phyloP scores from a whole-genome alignment of 2,113 vertebrate genomes.

The Pantherophis guttatus region DNA sequence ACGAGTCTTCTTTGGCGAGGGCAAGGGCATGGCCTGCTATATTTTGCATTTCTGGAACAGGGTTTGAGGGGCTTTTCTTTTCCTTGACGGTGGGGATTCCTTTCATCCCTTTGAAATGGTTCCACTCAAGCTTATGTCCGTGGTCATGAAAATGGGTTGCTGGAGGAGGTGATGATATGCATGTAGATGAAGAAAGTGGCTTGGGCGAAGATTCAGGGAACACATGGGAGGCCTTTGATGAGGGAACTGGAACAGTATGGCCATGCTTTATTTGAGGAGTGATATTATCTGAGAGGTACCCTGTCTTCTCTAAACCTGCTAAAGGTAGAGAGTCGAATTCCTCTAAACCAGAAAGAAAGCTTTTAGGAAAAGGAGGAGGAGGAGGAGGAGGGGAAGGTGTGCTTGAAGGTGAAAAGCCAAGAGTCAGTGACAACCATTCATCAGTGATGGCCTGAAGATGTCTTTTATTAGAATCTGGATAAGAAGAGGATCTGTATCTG shows the following conservation, averaged over 20 bases:
- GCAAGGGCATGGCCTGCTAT: constrained; percentile 14
- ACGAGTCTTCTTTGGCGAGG: constrained; percentile 34
- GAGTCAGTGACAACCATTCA: constrained; percentile 76
- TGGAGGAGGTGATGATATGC: constrained; percentile 45
- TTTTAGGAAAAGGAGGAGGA: constrained; percentile 68
- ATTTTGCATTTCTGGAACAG: constrained; percentile 21
- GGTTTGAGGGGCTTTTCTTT: constrained; percentile 26
- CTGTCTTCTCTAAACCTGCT: constrained; percentile 48
- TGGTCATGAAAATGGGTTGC: constrained; percentile 23
- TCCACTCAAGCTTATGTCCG: constrained; percentile 14
- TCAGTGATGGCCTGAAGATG: constrained; percentile 66
- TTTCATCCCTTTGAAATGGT: constrained; percentile 36
- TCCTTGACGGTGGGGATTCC: constrained; percentile 30
- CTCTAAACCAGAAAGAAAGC: constrained; percentile 68
- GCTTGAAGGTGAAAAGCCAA: constrained; percentile 63
- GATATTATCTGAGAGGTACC: constrained; percentile 37
- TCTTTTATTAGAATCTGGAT: constrained; percentile 59
- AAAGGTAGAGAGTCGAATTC: constrained; percentile 57
- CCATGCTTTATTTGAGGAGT: constrained; percentile 58
- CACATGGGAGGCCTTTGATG: constrained; percentile 48
- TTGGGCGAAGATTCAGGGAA: constrained; percentile 48
- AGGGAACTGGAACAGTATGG: constrained; percentile 35
- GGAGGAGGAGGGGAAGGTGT: constrained; percentile 58
- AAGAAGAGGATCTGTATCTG: constrained; percentile 55
- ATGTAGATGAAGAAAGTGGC: constrained; percentile 44